These are phyloP conservation scores for Aurelia aurita DNA, from an alignment of 30 jellyfish, hydroid and myxozoan species.

Conservation along the genomic window DNA sequence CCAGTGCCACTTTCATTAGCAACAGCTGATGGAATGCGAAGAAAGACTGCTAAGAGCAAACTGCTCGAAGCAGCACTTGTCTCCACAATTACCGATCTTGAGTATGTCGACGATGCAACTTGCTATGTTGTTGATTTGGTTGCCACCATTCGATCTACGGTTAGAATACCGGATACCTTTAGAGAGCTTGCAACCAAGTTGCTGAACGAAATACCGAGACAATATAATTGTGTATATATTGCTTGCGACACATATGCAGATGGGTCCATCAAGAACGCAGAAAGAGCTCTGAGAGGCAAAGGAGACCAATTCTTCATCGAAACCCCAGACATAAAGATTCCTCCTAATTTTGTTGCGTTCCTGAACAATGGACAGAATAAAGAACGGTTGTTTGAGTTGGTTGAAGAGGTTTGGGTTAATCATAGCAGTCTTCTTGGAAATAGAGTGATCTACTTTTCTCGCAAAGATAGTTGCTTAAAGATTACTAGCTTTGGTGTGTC, in stretches of 20 bases:
- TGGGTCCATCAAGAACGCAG: slow-evolving; percentile 25
- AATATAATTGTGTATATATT: neutral
- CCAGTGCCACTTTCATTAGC: slow-evolving; percentile 44
- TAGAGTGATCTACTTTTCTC: too few relatives aligned
- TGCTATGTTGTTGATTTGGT: slow-evolving; percentile 23
- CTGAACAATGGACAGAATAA: slow-evolving; percentile 35
- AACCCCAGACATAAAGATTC: slow-evolving; percentile 18
- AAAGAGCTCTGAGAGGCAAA: slow-evolving; percentile 16
- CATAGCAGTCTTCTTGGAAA: too few relatives aligned
- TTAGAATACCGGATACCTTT: slow-evolving; percentile 18
- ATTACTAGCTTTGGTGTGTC: too few relatives aligned
- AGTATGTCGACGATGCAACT: slow-evolving; percentile 6
- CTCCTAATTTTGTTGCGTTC: slow-evolving; percentile 25
- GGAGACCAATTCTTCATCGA: slow-evolving; percentile 10
- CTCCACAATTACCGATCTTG: neutral
- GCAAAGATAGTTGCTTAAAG: too few relatives aligned
- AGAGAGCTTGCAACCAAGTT: slow-evolving; percentile 30
- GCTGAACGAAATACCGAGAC: neutral
- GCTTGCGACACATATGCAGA: slow-evolving; percentile 28
- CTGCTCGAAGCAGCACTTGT: slow-evolving; percentile 35
- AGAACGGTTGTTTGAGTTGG: slow-evolving; percentile 41
- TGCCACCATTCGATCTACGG: slow-evolving; percentile 3
- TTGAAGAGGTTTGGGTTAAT: slow-evolving; percentile 25
- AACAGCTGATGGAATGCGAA: slow-evolving; percentile 23
- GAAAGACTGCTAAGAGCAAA: slow-evolving; percentile 39